These are phyloP conservation scores for Tryphoninae sp. DNA, from an alignment of 2,888 invertebrate genomes.

Conservation along the genomic window DNA sequence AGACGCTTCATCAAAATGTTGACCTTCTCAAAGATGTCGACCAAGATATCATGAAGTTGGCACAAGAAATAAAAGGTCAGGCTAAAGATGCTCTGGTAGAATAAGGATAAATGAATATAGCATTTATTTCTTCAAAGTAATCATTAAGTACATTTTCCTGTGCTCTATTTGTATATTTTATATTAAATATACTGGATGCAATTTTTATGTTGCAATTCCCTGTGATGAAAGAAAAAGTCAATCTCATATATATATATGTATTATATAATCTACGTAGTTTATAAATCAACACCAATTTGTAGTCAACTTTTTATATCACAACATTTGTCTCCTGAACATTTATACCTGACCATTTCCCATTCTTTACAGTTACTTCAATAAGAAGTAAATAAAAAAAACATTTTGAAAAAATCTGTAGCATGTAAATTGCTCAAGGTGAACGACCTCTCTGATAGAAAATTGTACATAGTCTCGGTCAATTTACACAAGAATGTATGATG, in stretches of 20 bases:
- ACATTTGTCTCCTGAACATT: not conserved
- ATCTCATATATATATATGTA: constrained; percentile 24
- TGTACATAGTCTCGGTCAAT: too few relatives aligned
- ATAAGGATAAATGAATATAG: constrained; percentile 49
- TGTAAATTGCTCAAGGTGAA: too few relatives aligned
- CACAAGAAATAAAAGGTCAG: constrained; percentile 79
- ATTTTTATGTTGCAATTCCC: constrained; percentile 27
- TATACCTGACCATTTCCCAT: not conserved
- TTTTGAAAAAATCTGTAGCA: too few relatives aligned
- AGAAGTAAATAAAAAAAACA: not conserved
- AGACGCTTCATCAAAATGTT: constrained; percentile 72
- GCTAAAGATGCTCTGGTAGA: constrained; percentile 77
- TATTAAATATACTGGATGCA: constrained; percentile 27
- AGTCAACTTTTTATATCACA: not conserved
- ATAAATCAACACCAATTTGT: constrained; percentile 6
- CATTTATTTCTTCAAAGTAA: constrained; percentile 49
- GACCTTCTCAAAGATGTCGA: constrained; percentile 73
- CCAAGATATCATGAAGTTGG: constrained; percentile 76
- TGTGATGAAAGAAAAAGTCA: constrained; percentile 3
- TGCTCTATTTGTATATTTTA: constrained; percentile 26
- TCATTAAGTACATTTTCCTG: constrained; percentile 47
- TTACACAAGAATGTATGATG: not conserved
- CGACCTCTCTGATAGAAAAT: too few relatives aligned
- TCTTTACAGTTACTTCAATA: not conserved
- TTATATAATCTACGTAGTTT: not conserved